Evolutionary conservation across 1,140 invertebrate species (phyloP), one percentile per base, ranked within the genome.

Genomic region (Sycophila sp.): DNA sequence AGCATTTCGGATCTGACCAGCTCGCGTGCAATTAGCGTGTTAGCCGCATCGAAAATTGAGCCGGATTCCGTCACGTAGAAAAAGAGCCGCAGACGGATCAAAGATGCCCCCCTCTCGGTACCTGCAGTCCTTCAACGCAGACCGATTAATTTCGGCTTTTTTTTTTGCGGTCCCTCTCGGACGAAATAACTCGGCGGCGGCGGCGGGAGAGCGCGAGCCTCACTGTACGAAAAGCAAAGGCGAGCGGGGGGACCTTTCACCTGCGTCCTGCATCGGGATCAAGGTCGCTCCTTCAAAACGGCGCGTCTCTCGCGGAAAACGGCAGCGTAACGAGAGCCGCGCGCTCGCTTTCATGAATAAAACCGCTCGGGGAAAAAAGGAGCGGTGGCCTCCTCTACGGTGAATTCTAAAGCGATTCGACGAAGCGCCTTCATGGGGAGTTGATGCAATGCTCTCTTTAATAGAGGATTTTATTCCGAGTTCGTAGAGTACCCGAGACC

Each of bases 221-320:
- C n/a, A n/a, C n/a, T 8, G 45, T 2, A 24, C 22, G 45, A 10
- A 28, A 28, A 1, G 13, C 10, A 53, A 13, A 53, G 8, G 49
- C 49, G 49, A 3, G 26, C 4, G 22, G 28, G 55, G 26, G 19
- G 40, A 71, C 60, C 69, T 71, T 65, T 71, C 69, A 71, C 69
- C 69, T 66, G 30, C 19, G 42, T 34, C 17, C 3, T 65, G 38
- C 53, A 55, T 49, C 55, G 30, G n/a, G 69, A 71, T 71, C 69
- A 71, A 66, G 69, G 69, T 65, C 60, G 59, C 2, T 17, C 11
- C 34, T 47, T 47, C 10, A n/a, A n/a, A n/a, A n/a, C n/a, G n/a
- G n/a, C n/a, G 19, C 42, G 42, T n/a, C 19, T 17, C 40, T 4
- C 15, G 38, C 38, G 38, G 2, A 15, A 15, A 15, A 40, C 3